Base-by-base conservation (phyloP, 1,140 invertebrate species). In the Cydia fagiglandana region DNA sequence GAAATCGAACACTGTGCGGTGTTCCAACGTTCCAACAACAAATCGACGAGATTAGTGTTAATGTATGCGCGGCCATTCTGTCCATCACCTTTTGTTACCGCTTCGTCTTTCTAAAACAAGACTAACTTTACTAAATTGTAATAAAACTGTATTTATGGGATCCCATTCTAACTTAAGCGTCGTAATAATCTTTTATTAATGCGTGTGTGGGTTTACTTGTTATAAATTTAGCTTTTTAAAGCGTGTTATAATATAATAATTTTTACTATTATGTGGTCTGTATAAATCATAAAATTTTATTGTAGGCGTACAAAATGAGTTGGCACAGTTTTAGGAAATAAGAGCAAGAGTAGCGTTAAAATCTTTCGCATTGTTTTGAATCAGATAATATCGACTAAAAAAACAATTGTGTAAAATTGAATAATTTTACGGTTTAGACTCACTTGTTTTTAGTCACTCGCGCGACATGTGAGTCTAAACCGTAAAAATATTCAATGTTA, bases 1-100 rank as follows among this genome's bases (percentile, higher is more conserved):
- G n/a, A n/a, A n/a, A n/a, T n/a, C n/a, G n/a, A n/a, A n/a, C n/a
- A n/a, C n/a, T n/a, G n/a, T n/a, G n/a, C n/a, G n/a, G n/a, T n/a
- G n/a, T n/a, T n/a, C n/a, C n/a, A n/a, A n/a, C n/a, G n/a, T 70
- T 70, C 30, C 30, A 38, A 34, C 66, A 68, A 68, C 64, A 70
- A 70, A 70, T 70, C 34, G 66, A 70, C 38, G 30, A 70, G 66
- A 70, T 70, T 17, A 38, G 30, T 20, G 66, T 10, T 70, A 45
- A 70, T 70, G 66, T 70, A 70, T 70, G 66, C 66, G 38, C 6
- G 34, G 15, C 66, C 17, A 41, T 70, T 70, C n/a, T 45, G 2
- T 47, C 34, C 45, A n/a, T 41, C 66, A 70, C 13, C 66, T 41
- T 70, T 70, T 70, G 66, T 70, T 70, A 10, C n/a, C 30, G 38